These are phyloP conservation scores for Rhinogobius similis DNA, from an alignment of 2,113 vertebrate genomes.

Conservation along the genomic window DNA sequence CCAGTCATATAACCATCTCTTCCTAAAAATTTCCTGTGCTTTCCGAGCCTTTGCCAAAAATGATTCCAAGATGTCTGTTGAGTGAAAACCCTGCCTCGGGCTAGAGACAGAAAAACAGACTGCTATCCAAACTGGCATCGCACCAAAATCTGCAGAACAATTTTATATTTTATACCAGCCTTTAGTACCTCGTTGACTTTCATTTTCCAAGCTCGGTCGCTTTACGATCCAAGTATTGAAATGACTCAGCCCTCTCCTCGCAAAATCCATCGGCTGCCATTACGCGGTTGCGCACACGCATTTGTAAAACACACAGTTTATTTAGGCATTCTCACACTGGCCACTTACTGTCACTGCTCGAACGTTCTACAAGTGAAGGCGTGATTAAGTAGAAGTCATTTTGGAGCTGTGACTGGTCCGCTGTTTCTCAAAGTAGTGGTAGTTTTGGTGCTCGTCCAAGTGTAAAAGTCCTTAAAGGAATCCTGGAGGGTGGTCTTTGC, in stretches of 20 bases:
- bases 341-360: background rate
- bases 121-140: background rate
- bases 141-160: background rate
- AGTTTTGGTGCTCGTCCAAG: background rate
- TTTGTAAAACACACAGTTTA: slow-evolving; percentile 15
- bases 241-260: slow-evolving; percentile 16
- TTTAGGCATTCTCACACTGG: slow-evolving; percentile 18
- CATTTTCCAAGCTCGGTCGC: background rate
- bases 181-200: slow-evolving; percentile 3
- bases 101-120: slow-evolving; percentile 1
- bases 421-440: background rate
- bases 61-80: background rate
- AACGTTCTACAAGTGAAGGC: background rate
- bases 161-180: background rate
- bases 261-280: slow-evolving; percentile 18
- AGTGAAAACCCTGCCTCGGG: slow-evolving; percentile 10
- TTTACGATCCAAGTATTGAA: background rate
- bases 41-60: slow-evolving; percentile 1
- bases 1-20: slow-evolving; percentile 5
- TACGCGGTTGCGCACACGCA: slow-evolving; percentile 23
- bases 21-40: slow-evolving; percentile 8
- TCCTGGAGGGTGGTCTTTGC: no score
- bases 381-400: background rate
- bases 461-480: background rate
- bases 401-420: background rate